A percentile compares a stretch with the other conserved stretches of the same genome.
Conservation (phyloP, 2,113 vertebrate species). For the Dermatemys mawii region DNA sequence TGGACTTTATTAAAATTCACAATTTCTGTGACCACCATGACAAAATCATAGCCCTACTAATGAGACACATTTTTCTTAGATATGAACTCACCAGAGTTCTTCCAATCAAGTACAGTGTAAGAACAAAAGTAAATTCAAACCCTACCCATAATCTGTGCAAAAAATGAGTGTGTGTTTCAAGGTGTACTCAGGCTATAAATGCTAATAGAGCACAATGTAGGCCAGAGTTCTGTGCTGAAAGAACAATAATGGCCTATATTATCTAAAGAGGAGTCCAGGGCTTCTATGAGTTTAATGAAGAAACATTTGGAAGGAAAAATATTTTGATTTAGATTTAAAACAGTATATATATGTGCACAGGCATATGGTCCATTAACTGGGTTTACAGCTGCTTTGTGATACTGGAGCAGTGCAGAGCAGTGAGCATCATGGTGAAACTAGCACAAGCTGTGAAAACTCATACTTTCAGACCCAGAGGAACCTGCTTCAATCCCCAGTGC, state of each 20-base stretch:
- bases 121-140: not conserved
- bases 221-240: not conserved
- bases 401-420: not conserved
- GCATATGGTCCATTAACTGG: not conserved
- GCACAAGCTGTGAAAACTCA: not conserved
- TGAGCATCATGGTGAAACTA: not conserved
- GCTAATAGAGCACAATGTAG: not conserved
- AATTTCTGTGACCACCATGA: no score
- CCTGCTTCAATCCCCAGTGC: not conserved
- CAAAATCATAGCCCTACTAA: not conserved
- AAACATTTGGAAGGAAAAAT: not conserved
- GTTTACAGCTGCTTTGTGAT: not conserved
- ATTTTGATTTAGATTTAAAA: not conserved
- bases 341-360: accelerated
- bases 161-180: not conserved
- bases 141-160: not conserved
- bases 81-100: not conserved
- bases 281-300: not conserved
- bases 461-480: not conserved
- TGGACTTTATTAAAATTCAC: no score
- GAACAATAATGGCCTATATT: not conserved
- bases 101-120: not conserved
- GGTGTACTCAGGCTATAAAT: not conserved
- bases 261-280: not conserved
- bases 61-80: not conserved